Conservation (phyloP, 2,113 vertebrate genomes). For the Rhea americana region DNA sequence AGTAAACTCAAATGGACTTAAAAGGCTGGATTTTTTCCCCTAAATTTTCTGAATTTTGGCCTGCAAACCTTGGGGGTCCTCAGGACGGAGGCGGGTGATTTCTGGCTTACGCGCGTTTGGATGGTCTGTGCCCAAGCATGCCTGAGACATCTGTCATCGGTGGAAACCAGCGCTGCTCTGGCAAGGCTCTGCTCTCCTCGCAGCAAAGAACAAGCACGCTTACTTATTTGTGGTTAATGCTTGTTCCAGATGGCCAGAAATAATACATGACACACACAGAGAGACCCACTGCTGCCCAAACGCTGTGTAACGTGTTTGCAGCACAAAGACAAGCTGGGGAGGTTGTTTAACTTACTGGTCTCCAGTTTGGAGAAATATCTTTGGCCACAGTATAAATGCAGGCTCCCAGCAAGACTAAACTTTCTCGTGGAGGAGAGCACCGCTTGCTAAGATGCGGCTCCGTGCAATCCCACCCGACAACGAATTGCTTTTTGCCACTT, state of each 20-base stretch:
- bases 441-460: neutral
- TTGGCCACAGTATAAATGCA: constrained; percentile 63
- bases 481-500: neutral
- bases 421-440: constrained; percentile 21
- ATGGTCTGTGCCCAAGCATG: neutral
- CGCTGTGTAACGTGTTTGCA: constrained; percentile 36
- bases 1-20: neutral
- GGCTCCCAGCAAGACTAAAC: constrained; percentile 47
- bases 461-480: neutral
- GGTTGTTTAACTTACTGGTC: constrained; percentile 67
- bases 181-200: constrained; percentile 30
- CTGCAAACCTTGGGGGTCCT: neutral
- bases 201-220: constrained; percentile 46
- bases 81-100: neutral
- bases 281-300: constrained; percentile 7
- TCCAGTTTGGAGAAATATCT: constrained; percentile 46
- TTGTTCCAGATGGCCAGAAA: constrained; percentile 66
- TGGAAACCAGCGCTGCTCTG: neutral
- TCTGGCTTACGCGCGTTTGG: neutral
- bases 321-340: constrained; percentile 47
- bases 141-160: neutral
- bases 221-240: constrained; percentile 63
- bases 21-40: neutral
- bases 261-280: constrained; percentile 36
- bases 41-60: neutral